A percentile compares a stretch with the other conserved stretches of the same genome.
phyloP scores from a whole-genome alignment of 2,888 invertebrate genomes.

The Drosophila cognata region DNA sequence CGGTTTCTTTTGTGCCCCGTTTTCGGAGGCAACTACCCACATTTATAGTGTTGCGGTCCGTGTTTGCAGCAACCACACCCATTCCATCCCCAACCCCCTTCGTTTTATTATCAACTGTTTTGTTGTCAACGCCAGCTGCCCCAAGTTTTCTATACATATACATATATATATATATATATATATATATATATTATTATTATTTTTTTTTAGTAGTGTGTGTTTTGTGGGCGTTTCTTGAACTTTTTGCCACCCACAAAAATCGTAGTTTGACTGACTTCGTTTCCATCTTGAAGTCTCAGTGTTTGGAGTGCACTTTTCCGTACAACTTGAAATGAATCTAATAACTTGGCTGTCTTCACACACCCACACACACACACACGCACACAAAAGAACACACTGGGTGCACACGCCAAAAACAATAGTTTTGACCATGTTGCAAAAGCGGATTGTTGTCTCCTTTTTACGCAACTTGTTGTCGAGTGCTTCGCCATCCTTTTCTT shows the following conservation, averaged over 20 bases:
- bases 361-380: conserved; percentile 13
- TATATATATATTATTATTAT: conserved; percentile 6
- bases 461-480: conserved; percentile 62
- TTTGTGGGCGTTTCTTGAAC: conserved; percentile 47
- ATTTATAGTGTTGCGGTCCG: conserved; percentile 78
- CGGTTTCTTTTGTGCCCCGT: conserved; percentile 77
- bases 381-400: conserved; percentile 3
- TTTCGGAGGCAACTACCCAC: conserved; percentile 68
- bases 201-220: conserved; percentile 13
- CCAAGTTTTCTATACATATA: conserved; percentile 19
- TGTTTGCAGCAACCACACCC: conserved; percentile 45
- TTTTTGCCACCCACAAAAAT: conserved; percentile 46
- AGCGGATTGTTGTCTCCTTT: conserved; percentile 68
- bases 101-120: conserved; percentile 36
- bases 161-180: neutral
- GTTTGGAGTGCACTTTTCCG: conserved; percentile 78
- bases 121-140: conserved; percentile 75
- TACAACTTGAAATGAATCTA: conserved; percentile 80
- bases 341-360: conserved; percentile 65
- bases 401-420: conserved; percentile 62
- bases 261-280: conserved; percentile 69
- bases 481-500: conserved; percentile 54
- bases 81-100: neutral
- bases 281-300: conserved; percentile 41
- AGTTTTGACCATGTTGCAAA: conserved; percentile 50